Conservation (phyloP, 2,888 invertebrate genomes). For the Ophion obscuratus region DNA sequence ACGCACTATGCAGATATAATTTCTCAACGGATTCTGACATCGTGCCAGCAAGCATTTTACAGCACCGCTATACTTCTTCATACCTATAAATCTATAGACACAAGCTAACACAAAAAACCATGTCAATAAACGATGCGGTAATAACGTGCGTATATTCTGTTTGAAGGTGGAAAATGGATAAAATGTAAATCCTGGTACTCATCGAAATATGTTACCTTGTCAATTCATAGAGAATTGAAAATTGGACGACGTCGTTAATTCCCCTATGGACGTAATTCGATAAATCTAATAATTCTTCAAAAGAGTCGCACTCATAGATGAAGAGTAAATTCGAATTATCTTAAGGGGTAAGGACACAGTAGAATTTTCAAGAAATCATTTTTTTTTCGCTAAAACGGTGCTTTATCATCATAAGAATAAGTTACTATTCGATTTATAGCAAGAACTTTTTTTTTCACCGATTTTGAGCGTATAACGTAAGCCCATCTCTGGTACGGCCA, state of each 20-base stretch:
- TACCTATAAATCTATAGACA: neutral
- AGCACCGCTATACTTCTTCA: too few relatives aligned
- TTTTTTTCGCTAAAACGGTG: too few relatives aligned
- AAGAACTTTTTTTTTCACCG: too few relatives aligned
- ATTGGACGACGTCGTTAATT: neutral
- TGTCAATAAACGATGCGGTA: neutral
- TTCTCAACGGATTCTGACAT: neutral
- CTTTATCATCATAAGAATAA: too few relatives aligned
- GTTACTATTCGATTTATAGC: too few relatives aligned
- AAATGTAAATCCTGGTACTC: neutral
- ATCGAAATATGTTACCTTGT: neutral
- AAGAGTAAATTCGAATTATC: too few relatives aligned
- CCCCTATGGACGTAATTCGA: too few relatives aligned
- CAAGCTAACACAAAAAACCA: neutral
- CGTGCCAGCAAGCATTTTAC: conserved; percentile 18
- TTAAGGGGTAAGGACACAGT: too few relatives aligned
- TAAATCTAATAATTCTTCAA: neutral
- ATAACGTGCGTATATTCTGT: neutral
- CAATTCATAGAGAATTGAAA: neutral
- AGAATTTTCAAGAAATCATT: too few relatives aligned
- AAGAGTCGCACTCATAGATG: too few relatives aligned
- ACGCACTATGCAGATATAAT: neutral
- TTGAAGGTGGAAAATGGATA: neutral
- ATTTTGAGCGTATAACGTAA: too few relatives aligned
- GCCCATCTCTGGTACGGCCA: too few relatives aligned